Evolutionary conservation across 2,113 vertebrate genomes (phyloP).

Genomic region (Brachyhypopomus gauderio): DNA sequence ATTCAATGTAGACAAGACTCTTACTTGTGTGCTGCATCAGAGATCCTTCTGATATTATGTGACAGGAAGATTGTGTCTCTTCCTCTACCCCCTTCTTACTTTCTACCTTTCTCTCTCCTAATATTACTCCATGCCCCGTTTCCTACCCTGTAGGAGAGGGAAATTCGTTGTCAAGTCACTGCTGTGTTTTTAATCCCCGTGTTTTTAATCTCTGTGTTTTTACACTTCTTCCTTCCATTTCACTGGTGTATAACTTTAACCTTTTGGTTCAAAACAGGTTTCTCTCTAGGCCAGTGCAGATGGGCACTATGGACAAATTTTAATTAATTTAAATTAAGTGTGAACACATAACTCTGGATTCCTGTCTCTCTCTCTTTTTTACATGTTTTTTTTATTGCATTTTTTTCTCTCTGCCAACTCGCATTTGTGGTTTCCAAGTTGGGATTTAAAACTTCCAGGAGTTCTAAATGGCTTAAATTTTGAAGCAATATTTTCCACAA

Average conservation of each 20-base stretch:
- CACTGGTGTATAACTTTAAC: background rate
- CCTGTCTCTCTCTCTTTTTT: background rate
- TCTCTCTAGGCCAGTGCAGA: background rate
- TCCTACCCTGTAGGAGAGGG: conserved; percentile 24
- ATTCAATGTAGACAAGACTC: background rate
- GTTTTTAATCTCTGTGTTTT: background rate
- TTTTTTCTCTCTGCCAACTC: background rate
- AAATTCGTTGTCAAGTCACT: background rate
- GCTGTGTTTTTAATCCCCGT: background rate
- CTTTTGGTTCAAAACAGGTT: conserved; percentile 25
- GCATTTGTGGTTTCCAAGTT: background rate
- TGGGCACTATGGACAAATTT: background rate
- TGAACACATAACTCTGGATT: background rate
- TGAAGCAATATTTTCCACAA: background rate
- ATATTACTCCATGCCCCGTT: conserved; percentile 14
- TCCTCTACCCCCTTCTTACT: background rate
- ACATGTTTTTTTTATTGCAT: background rate
- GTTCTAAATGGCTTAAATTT: too few species aligned
- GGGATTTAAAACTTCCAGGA: too few species aligned
- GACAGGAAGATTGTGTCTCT: background rate
- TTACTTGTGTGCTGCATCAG: background rate
- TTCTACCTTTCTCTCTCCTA: conserved; percentile 3
- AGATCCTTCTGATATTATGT: background rate
- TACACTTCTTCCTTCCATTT: background rate
- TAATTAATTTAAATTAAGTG: too few species aligned